These are phyloP conservation scores for Coreius guichenoti DNA, from an alignment of 2,797 vertebrate genomes.

Conservation along the genomic window DNA sequence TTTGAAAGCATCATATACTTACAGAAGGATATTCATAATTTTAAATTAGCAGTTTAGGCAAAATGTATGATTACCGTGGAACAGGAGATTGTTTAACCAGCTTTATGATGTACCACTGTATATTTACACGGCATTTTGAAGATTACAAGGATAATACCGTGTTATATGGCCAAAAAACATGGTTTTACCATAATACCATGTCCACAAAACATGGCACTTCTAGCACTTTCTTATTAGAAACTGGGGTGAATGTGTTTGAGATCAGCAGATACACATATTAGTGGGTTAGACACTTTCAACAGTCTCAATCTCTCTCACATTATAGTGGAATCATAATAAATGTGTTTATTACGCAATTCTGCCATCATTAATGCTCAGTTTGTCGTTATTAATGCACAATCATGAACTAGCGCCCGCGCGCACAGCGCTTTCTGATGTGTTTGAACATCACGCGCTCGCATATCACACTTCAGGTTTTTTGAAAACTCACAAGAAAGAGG, in stretches of 20 bases:
- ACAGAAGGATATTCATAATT: neutral
- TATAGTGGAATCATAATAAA: neutral
- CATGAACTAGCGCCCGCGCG: neutral
- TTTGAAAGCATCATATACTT: neutral
- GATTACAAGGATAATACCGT: neutral
- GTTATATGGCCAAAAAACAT: neutral
- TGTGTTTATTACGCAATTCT: neutral
- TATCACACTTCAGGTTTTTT: too few relatives aligned
- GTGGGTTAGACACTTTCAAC: neutral
- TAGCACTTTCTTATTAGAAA: neutral
- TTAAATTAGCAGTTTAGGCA: neutral
- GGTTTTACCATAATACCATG: too few relatives aligned
- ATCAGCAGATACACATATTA: neutral
- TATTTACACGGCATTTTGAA: neutral
- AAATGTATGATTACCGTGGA: neutral
- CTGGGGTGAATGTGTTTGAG: neutral
- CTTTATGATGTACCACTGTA: neutral
- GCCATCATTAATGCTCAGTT: neutral
- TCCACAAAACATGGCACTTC: neutral
- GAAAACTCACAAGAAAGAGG: neutral
- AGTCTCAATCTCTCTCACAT: neutral
- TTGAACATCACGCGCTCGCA: neutral
- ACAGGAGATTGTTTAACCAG: neutral
- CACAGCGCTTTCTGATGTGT: neutral
- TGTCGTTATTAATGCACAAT: neutral